Evolutionary conservation across 2,113 vertebrate species (phyloP).

Genomic region (Sander lucioperca): DNA sequence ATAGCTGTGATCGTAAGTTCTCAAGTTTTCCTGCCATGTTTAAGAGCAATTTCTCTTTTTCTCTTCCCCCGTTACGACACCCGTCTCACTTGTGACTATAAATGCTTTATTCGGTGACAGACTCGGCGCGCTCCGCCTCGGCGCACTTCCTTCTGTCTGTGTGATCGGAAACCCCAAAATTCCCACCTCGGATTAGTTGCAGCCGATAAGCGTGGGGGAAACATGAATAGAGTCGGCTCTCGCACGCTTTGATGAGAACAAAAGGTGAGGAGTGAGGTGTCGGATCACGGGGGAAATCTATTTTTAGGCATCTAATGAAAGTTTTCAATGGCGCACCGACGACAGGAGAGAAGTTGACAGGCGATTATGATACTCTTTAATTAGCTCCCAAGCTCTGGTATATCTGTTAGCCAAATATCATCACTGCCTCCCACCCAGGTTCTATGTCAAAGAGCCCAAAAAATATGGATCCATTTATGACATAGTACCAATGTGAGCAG

Average conservation of each 20-base stretch:
- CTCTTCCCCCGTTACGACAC: neutral
- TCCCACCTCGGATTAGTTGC: slow-evolving; percentile 62
- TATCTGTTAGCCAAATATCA: slow-evolving; percentile 67
- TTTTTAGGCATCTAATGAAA: slow-evolving; percentile 78
- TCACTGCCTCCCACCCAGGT: slow-evolving; percentile 11
- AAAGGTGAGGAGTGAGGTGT: slow-evolving; percentile 76
- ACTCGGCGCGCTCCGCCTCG: neutral
- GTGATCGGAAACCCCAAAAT: slow-evolving; percentile 55
- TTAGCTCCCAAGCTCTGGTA: slow-evolving; percentile 59
- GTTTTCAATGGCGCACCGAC: slow-evolving; percentile 38
- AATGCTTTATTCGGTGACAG: slow-evolving; percentile 41
- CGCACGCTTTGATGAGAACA: slow-evolving; percentile 58
- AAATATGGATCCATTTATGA: neutral
- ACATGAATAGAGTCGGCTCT: slow-evolving; percentile 22
- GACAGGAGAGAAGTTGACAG: slow-evolving; percentile 62
- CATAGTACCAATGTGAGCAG: no score
- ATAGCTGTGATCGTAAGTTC: neutral
- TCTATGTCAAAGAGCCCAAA: slow-evolving; percentile 3
- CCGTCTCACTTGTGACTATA: slow-evolving; percentile 33
- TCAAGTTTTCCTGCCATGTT: slow-evolving; percentile 14
- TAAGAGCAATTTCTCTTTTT: slow-evolving; percentile 17
- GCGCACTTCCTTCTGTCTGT: slow-evolving; percentile 18
- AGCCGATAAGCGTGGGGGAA: slow-evolving; percentile 48
- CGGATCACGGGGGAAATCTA: slow-evolving; percentile 63
- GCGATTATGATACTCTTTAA: slow-evolving; percentile 75